Conservation (phyloP, 2,797 vertebrate genomes). For the Sorex maritimensis region DNA sequence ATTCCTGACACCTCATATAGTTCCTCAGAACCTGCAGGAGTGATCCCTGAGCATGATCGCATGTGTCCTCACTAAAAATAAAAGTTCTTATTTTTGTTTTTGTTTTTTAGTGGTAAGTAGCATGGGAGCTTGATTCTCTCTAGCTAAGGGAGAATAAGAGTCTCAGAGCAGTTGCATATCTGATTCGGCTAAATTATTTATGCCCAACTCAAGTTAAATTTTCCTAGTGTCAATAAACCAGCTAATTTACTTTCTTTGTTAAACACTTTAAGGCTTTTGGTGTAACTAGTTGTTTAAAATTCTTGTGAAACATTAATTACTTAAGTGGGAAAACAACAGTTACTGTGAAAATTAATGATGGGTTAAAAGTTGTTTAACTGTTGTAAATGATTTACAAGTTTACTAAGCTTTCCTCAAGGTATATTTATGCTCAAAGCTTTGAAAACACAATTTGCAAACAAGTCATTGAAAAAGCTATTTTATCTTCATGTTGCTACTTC, state of each 20-base stretch:
- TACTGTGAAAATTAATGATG: slow-evolving; percentile 72
- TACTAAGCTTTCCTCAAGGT: slow-evolving; percentile 49
- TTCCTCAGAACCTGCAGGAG: no score
- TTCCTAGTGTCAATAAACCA: slow-evolving; percentile 20
- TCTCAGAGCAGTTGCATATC: neutral
- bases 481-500: neutral
- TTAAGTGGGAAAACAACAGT: slow-evolving; percentile 75
- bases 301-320: slow-evolving; percentile 61
- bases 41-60: no score
- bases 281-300: slow-evolving; percentile 51
- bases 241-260: slow-evolving; percentile 44
- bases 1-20: no score
- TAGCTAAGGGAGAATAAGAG: neutral
- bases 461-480: neutral
- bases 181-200: slow-evolving; percentile 40
- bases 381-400: slow-evolving; percentile 23
- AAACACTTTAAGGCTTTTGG: neutral
- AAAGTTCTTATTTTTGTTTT: no score
- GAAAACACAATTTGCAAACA: slow-evolving; percentile 45
- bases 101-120: neutral
- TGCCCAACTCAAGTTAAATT: slow-evolving; percentile 17
- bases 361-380: slow-evolving; percentile 37
- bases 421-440: slow-evolving; percentile 10
- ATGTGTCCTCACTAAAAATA: no score
- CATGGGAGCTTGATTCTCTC: neutral